Evolutionary conservation across 2,113 vertebrate genomes (phyloP).

Genomic region (Sinocyclocheilus maitianheensis): DNA sequence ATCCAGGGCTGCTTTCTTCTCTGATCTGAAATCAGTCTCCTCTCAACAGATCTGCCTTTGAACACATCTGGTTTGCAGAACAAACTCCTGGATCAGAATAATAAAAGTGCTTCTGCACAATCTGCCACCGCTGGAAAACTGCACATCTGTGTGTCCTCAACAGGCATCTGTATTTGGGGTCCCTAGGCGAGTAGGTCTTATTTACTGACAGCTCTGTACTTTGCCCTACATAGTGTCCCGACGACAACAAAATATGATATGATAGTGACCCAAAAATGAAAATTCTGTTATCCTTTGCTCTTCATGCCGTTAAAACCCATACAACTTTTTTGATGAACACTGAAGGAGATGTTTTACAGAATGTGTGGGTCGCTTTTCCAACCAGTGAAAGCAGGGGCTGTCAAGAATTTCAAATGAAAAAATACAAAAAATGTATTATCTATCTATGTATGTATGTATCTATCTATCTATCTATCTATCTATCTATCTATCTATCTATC

Average conservation of each 20-base stretch:
- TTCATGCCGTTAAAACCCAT: background rate
- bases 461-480: too few species aligned
- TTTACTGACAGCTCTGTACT: background rate
- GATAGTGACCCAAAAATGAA: background rate
- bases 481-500: too few species aligned
- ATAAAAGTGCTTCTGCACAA: background rate
- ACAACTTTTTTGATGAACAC: background rate
- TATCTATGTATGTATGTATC: too few species aligned
- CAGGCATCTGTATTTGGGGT: background rate
- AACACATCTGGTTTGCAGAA: background rate
- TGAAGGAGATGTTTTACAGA: background rate
- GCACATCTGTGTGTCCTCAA: conserved; percentile 9
- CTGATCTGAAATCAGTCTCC: conserved; percentile 37
- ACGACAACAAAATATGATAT: background rate
- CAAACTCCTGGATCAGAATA: background rate
- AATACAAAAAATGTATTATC: too few species aligned
- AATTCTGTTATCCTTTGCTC: background rate
- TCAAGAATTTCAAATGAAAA: too few species aligned
- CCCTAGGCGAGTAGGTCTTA: background rate
- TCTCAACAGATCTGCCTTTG: background rate
- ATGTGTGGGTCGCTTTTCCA: background rate
- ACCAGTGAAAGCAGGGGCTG: background rate
- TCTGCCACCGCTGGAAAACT: background rate
- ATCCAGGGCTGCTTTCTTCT: conserved; percentile 46
- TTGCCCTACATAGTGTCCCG: background rate